Evolutionary conservation across 2,888 invertebrate species (phyloP), one percentile per base, ranked within the genome.

Genomic region (Hyppa rectilinea): DNA sequence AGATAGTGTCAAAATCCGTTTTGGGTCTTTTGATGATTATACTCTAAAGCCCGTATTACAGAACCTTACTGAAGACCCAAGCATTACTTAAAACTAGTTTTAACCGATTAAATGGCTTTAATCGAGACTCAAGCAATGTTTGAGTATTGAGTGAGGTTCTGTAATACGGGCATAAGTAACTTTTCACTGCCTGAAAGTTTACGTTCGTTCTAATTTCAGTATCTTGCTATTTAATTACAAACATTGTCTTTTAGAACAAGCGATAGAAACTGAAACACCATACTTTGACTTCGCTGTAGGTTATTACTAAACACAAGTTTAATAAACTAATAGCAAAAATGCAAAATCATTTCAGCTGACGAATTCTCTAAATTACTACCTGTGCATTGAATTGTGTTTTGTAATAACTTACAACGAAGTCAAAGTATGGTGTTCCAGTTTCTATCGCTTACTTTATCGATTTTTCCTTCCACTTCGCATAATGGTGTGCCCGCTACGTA

Each of bases 191-290:
- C 23, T 49, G 2, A 31, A 45, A 36, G 10, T 56, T 29, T 26
- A 23, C 0, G 7, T 29, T 36, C 1, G 10, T 29, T 62, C 29
- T 29, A n/a, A 12, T 38, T 64, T 47, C 31, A 26, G 20, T 26
- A 43, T 20, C 20, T 59, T 23, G 3, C 23, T 31, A 31, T 36
- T 26, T 4, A n/a, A n/a, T n/a, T n/a, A n/a, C n/a, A n/a, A n/a
- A n/a, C n/a, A n/a, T n/a, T n/a, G n/a, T n/a, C n/a, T n/a, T n/a
- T n/a, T n/a, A n/a, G n/a, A n/a, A n/a, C n/a, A 70, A 76, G 70
- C 76, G 66, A 64, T 59, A 56, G 75, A 85, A 85, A 85, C 68
- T 83, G 62, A 78, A 77, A 79, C 84, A 80, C 81, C 69, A 69
- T 73, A 71, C 40, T 64, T 68, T 62, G 56, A 53, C 73, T 50